phyloP scores from a whole-genome alignment of 2,797 vertebrate species.

The Muscicapa comitata region DNA sequence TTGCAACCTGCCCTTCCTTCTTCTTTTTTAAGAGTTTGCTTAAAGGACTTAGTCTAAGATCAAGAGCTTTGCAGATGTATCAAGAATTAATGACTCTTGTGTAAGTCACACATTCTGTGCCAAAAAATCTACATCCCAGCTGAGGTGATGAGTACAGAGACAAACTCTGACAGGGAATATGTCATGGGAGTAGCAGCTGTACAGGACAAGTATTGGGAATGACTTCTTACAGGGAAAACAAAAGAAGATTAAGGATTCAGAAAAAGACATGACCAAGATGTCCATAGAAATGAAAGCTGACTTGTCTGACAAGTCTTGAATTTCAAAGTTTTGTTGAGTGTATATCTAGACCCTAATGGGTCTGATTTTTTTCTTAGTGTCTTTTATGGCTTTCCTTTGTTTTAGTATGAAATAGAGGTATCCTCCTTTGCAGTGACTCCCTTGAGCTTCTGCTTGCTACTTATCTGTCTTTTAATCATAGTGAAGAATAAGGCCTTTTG shows the following conservation, averaged over 20 bases:
- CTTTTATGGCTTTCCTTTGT: slow-evolving; percentile 10
- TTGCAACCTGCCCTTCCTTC: not conserved
- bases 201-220: slow-evolving; percentile 39
- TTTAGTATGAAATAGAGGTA: not conserved
- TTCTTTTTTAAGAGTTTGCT: slow-evolving; percentile 32
- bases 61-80: slow-evolving; percentile 24
- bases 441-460: not conserved
- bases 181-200: slow-evolving; percentile 25
- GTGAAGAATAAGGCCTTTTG: not conserved
- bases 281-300: slow-evolving; percentile 36
- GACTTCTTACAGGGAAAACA: slow-evolving; percentile 47
- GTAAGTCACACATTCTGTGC: not conserved
- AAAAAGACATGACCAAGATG: slow-evolving; percentile 32
- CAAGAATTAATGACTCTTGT: slow-evolving; percentile 48
- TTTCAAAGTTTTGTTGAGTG: slow-evolving; percentile 27
- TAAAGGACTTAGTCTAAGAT: slow-evolving; percentile 15
- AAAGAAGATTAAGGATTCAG: slow-evolving; percentile 10
- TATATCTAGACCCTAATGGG: not conserved
- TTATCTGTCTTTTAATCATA: slow-evolving; percentile 2
- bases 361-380: not conserved
- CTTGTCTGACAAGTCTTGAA: slow-evolving; percentile 8
- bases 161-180: slow-evolving; percentile 29
- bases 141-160: slow-evolving; percentile 20
- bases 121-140: slow-evolving; percentile 10
- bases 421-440: not conserved